These are phyloP conservation scores for Eonycteris spelaea DNA, from an alignment of 2,113 vertebrate species.

Conservation along the genomic window DNA sequence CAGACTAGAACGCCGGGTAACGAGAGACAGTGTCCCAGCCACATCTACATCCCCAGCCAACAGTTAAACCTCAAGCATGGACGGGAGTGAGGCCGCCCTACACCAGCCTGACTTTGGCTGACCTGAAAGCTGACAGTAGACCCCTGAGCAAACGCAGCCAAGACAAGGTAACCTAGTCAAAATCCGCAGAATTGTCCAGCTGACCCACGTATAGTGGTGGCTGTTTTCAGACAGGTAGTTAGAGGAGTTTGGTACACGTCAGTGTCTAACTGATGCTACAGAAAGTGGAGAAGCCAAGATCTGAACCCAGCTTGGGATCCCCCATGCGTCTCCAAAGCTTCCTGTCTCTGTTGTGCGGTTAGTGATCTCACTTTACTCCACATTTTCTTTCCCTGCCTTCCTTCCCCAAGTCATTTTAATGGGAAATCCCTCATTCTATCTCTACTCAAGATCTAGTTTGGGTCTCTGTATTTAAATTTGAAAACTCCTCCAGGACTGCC, in stretches of 20 bases:
- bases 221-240: background rate
- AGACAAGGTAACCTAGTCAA: background rate
- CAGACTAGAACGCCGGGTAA: background rate
- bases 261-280: background rate
- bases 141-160: background rate
- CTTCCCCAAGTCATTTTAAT: background rate
- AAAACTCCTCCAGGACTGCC: background rate
- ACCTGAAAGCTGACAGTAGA: background rate
- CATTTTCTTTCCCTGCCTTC: background rate
- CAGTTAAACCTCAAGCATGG: background rate
- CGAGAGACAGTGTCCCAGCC: background rate
- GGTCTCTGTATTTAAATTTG: background rate
- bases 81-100: background rate
- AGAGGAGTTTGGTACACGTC: background rate
- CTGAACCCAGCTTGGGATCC: background rate
- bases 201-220: background rate
- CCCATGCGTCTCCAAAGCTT: background rate
- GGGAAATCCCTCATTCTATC: background rate
- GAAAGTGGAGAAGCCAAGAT: background rate
- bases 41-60: background rate
- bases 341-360: background rate
- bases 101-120: background rate
- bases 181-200: background rate
- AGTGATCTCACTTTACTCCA: background rate
- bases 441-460: background rate